phyloP scores from a whole-genome alignment of 1,140 invertebrate genomes.

The Sycobia sp. region DNA sequence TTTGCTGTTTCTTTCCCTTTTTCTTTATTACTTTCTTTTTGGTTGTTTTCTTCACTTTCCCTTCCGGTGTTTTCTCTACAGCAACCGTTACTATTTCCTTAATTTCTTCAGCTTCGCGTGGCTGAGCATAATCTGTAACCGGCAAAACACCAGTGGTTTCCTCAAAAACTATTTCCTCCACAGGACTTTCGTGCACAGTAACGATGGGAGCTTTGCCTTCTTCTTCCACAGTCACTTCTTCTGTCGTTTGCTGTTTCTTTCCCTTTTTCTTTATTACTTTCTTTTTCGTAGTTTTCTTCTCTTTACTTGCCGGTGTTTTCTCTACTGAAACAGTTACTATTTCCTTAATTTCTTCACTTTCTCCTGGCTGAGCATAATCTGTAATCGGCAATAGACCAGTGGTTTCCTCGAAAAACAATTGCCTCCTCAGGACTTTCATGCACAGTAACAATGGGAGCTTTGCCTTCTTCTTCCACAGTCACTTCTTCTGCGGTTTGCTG shows the following conservation, averaged over 20 bases:
- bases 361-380: conserved; percentile 24
- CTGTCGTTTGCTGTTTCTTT: conserved; percentile 56
- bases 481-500: conserved; percentile 60
- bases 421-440: conserved; percentile 31
- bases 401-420: conserved; percentile 14
- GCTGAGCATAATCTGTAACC: conserved; percentile 5
- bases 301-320: conserved; percentile 1
- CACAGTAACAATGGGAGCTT: conserved; percentile 31
- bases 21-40: conserved; percentile 49
- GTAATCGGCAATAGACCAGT: conserved; percentile 2
- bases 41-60: conserved; percentile 33
- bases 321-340: conserved; percentile 20
- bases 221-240: conserved; percentile 61
- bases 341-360: conserved; percentile 27
- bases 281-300: conserved; percentile 41
- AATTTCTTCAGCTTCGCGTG: not conserved
- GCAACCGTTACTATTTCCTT: conserved; percentile 25
- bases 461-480: conserved; percentile 50
- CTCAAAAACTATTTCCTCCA: conserved; percentile 39
- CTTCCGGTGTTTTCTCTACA: conserved; percentile 23
- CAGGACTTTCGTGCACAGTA: conserved; percentile 41
- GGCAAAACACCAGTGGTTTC: conserved; percentile 29
- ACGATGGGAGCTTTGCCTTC: conserved; percentile 55
- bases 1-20: conserved; percentile 49
- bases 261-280: conserved; percentile 47